Conservation (phyloP, 1,140 invertebrate genomes). For the Asobara japonica region DNA sequence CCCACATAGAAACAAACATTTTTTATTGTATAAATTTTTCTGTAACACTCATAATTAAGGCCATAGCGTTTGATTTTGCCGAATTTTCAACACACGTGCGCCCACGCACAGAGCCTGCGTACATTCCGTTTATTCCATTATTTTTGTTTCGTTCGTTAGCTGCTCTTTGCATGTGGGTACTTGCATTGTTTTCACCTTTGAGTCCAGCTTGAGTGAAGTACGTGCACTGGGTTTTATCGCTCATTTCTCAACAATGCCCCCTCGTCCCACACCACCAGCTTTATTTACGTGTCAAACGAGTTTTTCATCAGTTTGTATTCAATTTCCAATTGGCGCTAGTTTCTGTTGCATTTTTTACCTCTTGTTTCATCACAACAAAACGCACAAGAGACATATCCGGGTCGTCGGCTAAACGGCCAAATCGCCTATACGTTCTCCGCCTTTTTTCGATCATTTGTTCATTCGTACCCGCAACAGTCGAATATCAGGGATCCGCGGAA, state of each 20-base stretch:
- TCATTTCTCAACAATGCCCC: not conserved
- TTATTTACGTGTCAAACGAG: not conserved
- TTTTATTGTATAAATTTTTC: too few species aligned
- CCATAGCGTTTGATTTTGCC: too few species aligned
- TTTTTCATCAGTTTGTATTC: not conserved
- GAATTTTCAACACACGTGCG: too few species aligned
- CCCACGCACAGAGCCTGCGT: too few species aligned
- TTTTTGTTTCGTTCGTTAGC: not conserved
- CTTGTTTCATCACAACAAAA: not conserved
- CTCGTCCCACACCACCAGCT: not conserved
- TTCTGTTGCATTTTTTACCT: not conserved
- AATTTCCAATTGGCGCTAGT: constrained; percentile 3
- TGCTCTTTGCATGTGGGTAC: not conserved
- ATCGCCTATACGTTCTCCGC: not conserved
- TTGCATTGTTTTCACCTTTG: not conserved
- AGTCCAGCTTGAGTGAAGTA: not conserved
- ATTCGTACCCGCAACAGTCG: not conserved
- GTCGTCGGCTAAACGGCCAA: not conserved
- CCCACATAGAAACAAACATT: too few species aligned
- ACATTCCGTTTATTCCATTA: not conserved
- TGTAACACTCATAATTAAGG: too few species aligned
- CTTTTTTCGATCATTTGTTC: not conserved
- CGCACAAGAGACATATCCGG: not conserved
- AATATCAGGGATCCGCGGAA: too few species aligned
- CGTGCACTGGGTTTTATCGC: not conserved